Conservation (phyloP, 2,113 vertebrate species). For the Struthio camelus region DNA sequence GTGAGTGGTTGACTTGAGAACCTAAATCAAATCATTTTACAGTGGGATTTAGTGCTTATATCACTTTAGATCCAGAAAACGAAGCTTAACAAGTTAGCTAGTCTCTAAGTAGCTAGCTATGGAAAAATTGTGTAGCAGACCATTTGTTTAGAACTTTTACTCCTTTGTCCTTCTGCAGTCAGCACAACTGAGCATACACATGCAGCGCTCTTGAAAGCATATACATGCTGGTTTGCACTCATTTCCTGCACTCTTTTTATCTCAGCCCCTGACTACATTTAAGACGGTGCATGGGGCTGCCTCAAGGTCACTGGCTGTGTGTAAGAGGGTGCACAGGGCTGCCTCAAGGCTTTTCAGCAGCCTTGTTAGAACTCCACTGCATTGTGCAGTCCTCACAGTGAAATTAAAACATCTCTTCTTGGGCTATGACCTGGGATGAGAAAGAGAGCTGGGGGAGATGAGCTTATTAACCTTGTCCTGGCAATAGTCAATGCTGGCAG, state of each 20-base stretch:
- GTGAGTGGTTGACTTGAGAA: background rate
- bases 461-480: background rate
- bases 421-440: background rate
- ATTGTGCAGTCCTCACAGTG: background rate
- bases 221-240: background rate
- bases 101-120: background rate
- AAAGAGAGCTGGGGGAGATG: background rate
- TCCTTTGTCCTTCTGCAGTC: background rate
- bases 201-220: background rate
- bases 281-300: background rate
- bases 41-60: background rate
- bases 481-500: background rate
- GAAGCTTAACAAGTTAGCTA: background rate
- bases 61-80: background rate
- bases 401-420: background rate
- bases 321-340: background rate
- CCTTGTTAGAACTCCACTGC: background rate
- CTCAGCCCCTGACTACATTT: background rate
- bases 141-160: background rate
- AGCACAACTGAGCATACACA: background rate
- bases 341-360: fast-evolving
- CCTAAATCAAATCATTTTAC: background rate
- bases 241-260: background rate
- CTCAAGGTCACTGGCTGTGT: fast-evolving
- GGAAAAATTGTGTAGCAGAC: background rate